Conservation (phyloP, 1,140 invertebrate genomes). For the Aricia agestis region DNA sequence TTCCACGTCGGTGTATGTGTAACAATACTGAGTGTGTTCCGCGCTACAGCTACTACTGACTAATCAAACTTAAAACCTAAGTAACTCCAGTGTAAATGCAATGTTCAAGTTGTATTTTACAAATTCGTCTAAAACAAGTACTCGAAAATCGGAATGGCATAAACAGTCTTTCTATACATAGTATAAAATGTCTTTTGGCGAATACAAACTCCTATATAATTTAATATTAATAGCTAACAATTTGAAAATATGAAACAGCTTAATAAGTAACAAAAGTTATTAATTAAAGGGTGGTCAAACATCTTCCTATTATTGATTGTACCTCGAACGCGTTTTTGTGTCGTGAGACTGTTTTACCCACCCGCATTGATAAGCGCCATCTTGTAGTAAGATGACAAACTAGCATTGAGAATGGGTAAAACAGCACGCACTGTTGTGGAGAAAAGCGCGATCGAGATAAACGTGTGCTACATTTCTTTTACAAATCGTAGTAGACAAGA, state of each 20-base stretch:
- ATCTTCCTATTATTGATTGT: neutral
- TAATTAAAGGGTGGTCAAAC: neutral
- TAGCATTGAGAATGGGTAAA: neutral
- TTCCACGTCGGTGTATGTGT: conserved; percentile 45
- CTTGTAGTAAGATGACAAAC: neutral
- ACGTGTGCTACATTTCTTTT: neutral
- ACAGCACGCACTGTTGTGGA: neutral
- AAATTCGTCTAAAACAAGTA: neutral
- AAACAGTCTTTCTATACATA: neutral
- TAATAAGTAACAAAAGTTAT: neutral
- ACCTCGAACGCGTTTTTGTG: neutral
- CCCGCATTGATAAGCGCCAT: neutral
- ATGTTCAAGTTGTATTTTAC: neutral
- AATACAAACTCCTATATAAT: neutral
- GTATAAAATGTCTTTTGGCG: neutral
- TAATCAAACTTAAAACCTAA: conserved; percentile 14
- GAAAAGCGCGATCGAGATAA: neutral
- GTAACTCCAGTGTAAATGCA: conserved; percentile 10
- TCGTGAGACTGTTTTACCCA: neutral
- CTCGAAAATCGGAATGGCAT: conserved; percentile 3
- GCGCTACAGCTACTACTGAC: neutral
- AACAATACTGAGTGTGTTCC: conserved; percentile 25
- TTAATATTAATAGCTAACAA: conserved; percentile 13
- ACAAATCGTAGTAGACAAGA: neutral
- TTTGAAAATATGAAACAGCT: conserved; percentile 7